Percentiles rank a stretch among this genome's conserved stretches.
phyloP scores from a whole-genome alignment of 2,888 invertebrate species.

The Drosophila cognata region DNA sequence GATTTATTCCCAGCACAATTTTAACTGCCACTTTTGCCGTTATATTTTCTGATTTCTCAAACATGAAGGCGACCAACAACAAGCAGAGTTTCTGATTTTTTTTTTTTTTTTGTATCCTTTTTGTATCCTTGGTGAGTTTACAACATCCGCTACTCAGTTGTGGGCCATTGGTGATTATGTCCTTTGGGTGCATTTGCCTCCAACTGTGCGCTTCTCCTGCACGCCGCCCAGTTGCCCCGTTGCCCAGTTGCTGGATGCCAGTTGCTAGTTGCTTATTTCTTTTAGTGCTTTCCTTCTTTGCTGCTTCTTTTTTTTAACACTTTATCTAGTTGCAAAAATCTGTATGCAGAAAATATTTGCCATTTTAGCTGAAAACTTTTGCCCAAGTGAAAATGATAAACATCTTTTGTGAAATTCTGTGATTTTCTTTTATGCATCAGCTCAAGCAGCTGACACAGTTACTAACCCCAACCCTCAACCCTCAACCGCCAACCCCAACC shows the following conservation, averaged over 20 bases:
- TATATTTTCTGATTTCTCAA: slow-evolving; percentile 44
- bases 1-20: slow-evolving; percentile 82
- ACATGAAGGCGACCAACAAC: slow-evolving; percentile 10
- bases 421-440: slow-evolving; percentile 67
- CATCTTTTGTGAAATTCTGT: slow-evolving; percentile 78
- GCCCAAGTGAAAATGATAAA: slow-evolving; percentile 79
- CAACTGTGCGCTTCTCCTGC: slow-evolving; percentile 31
- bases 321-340: slow-evolving; percentile 76
- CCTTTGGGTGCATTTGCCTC: slow-evolving; percentile 75
- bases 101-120: slow-evolving; percentile 22
- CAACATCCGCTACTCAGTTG: slow-evolving; percentile 66
- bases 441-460: slow-evolving; percentile 62
- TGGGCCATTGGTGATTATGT: slow-evolving; percentile 79
- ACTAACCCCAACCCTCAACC: slow-evolving; percentile 14
- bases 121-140: slow-evolving; percentile 54
- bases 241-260: background rate
- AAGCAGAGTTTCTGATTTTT: slow-evolving; percentile 4
- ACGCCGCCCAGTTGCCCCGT: slow-evolving; percentile 8
- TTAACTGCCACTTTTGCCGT: slow-evolving; percentile 73
- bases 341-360: slow-evolving; percentile 79
- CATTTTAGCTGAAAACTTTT: slow-evolving; percentile 64
- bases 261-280: slow-evolving; percentile 46
- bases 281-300: slow-evolving; percentile 15
- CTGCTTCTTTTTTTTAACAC: slow-evolving; percentile 41
- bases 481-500: background rate